Conservation (phyloP, 2,113 vertebrate genomes). For the Bubo bubo region DNA sequence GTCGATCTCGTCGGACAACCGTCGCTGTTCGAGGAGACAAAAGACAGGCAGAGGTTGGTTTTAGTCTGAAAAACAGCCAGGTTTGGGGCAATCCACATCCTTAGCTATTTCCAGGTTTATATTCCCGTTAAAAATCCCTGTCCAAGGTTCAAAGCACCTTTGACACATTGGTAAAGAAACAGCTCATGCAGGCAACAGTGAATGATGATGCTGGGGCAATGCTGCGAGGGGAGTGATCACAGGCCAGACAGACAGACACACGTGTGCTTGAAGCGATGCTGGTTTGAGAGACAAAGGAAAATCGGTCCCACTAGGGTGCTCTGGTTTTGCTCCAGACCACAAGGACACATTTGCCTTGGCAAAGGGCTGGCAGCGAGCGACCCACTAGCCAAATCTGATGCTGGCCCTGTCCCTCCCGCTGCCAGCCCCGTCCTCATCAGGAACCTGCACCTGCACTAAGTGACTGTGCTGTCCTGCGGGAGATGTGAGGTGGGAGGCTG, state of each 20-base stretch:
- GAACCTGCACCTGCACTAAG: neutral
- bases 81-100: neutral
- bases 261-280: neutral
- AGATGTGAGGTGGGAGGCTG: neutral
- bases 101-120: neutral
- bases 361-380: neutral
- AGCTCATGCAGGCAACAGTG: neutral
- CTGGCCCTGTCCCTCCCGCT: neutral
- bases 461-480: neutral
- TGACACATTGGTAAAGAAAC: neutral
- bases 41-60: neutral
- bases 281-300: neutral
- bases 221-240: neutral
- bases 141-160: neutral
- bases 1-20: constrained; percentile 93
- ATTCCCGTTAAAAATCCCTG: neutral
- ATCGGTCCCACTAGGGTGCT: neutral
- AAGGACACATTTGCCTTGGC: rapidly evolving
- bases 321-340: neutral
- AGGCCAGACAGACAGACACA: neutral
- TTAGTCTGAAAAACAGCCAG: neutral
- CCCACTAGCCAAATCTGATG: neutral
- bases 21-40: constrained; percentile 76
- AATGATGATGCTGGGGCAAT: neutral
- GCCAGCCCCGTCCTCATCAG: neutral